These are phyloP conservation scores for Folsomia candida DNA, from an alignment of 2,888 invertebrate genomes.

Conservation along the genomic window DNA sequence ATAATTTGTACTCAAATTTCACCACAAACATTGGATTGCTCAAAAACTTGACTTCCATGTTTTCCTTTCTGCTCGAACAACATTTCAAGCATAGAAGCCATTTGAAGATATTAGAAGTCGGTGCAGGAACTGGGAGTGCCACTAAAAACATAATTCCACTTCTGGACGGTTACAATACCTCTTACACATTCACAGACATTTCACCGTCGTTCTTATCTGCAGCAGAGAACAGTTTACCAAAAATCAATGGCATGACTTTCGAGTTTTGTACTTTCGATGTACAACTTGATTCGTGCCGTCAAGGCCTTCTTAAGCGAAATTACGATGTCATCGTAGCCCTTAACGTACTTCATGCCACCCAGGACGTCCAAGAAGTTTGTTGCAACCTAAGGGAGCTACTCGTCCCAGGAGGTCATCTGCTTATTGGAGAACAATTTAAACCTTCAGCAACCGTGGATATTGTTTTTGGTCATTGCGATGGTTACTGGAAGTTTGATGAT, in stretches of 20 bases:
- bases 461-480: constrained; percentile 14
- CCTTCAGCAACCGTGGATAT: neutral
- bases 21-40: neutral
- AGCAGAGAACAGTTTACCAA: too few species aligned
- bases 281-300: constrained; percentile 12
- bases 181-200: constrained; percentile 28
- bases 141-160: constrained; percentile 10
- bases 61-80: too few species aligned
- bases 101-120: constrained; percentile 10
- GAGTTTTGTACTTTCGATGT: constrained; percentile 12
- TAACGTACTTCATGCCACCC: constrained; percentile 26
- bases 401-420: constrained; percentile 3
- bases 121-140: constrained; percentile 17
- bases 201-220: constrained; percentile 13
- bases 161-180: neutral
- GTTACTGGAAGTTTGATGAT: constrained; percentile 25
- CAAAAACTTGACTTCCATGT: neutral
- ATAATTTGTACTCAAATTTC: neutral
- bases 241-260: neutral
- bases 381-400: constrained; percentile 12
- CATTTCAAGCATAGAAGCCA: neutral
- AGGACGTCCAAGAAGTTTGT: constrained; percentile 12
- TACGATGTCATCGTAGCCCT: constrained; percentile 20
- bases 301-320: constrained; percentile 19
- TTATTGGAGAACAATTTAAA: constrained; percentile 7